Conservation (phyloP, 2,888 invertebrate genomes). For the Sphaeridia pumilis region DNA sequence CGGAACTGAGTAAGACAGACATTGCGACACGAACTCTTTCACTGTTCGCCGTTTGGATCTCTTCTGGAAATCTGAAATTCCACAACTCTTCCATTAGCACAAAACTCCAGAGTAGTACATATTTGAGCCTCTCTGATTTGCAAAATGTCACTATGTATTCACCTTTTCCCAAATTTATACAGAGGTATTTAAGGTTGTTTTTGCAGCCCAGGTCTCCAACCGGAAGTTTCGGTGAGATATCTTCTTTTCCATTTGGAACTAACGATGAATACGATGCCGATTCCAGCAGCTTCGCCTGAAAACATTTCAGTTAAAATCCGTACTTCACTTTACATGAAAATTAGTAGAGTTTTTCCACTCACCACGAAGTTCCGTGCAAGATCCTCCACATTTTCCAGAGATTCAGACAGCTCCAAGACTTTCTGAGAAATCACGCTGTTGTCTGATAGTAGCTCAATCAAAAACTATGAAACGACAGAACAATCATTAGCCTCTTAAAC, state of each 20-base stretch:
- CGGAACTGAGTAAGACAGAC: constrained; percentile 5
- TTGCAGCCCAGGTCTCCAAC: constrained; percentile 5
- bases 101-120: too few species aligned
- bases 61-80: not conserved
- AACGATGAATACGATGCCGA: constrained; percentile 2
- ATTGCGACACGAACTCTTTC: not conserved
- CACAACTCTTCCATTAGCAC: not conserved
- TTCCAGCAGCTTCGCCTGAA: not conserved
- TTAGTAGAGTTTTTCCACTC: not conserved
- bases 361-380: constrained; percentile 2
- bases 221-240: constrained; percentile 3
- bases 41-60: not conserved
- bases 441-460: constrained; percentile 9
- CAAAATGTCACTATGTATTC: not conserved
- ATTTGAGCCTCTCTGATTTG: not conserved
- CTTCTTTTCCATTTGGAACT: not conserved
- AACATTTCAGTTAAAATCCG: not conserved
- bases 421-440: constrained; percentile 1
- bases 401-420: constrained; percentile 1
- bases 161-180: constrained; percentile 4
- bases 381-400: constrained; percentile 2
- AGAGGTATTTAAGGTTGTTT: constrained; percentile 3
- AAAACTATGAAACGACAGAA: constrained; percentile 35
- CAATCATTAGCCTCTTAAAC: too few species aligned
- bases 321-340: not conserved